Conservation (phyloP, 2,797 vertebrate genomes). For the Echeneis naucrates region DNA sequence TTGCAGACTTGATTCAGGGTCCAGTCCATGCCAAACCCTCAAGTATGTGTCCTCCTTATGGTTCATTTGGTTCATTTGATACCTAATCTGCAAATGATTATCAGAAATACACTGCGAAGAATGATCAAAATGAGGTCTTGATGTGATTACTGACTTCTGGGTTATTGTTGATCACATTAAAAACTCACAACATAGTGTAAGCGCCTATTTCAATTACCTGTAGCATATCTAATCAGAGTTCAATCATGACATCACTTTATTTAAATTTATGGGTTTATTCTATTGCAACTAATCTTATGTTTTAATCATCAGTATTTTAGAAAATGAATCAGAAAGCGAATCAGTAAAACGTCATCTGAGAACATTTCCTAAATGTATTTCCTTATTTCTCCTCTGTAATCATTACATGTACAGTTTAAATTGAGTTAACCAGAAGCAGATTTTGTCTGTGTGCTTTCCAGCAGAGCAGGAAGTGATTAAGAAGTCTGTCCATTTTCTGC, state of each 20-base stretch:
- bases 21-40: constrained; percentile 60
- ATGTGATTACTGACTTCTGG: constrained; percentile 13
- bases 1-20: constrained; percentile 72
- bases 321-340: neutral
- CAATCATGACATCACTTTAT: constrained; percentile 5
- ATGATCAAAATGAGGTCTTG: constrained; percentile 16
- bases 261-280: neutral
- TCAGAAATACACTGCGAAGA: neutral
- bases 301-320: neutral
- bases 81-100: constrained; percentile 33
- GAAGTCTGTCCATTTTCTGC: constrained; percentile 30
- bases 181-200: neutral
- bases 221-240: neutral
- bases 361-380: neutral
- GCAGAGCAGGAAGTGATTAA: constrained; percentile 56
- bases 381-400: constrained; percentile 1
- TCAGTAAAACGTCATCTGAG: neutral
- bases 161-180: constrained; percentile 23
- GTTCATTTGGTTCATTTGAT: constrained; percentile 6
- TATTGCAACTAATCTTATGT: neutral
- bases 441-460: constrained; percentile 18
- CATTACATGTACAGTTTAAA: constrained; percentile 2
- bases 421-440: constrained; percentile 5
- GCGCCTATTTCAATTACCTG: neutral
- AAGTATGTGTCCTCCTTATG: constrained; percentile 67